phyloP scores from a whole-genome alignment of 1,140 invertebrate species.

The Drosophila takahashii region DNA sequence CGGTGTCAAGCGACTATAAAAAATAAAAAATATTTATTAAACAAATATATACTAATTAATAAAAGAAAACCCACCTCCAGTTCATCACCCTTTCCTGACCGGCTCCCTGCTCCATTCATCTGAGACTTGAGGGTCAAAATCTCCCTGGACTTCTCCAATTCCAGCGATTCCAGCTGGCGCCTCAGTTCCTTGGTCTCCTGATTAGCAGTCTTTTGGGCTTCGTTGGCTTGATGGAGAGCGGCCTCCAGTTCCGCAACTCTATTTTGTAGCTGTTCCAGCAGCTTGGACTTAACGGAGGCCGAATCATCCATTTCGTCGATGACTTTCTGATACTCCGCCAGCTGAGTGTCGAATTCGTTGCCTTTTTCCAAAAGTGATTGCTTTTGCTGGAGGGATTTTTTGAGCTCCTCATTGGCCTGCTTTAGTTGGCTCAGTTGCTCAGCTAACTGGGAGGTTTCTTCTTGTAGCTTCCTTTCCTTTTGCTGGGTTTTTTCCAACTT shows the following conservation, averaged over 20 bases:
- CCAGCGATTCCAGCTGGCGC: conserved; percentile 53
- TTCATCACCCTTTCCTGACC: conserved; percentile 1
- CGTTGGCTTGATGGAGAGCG: conserved; percentile 32
- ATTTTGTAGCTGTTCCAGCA: conserved; percentile 47
- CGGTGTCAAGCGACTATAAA: conserved; percentile 45
- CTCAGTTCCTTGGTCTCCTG: conserved; percentile 49
- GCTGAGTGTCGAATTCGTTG: conserved; percentile 55
- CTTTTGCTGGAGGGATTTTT: conserved; percentile 28
- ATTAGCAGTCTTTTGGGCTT: conserved; percentile 44
- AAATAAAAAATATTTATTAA: neutral
- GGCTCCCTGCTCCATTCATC: conserved; percentile 35
- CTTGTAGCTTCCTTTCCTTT: conserved; percentile 23
- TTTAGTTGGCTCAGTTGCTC: conserved; percentile 28
- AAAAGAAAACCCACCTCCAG: conserved; percentile 35
- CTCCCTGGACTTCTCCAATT: conserved; percentile 63
- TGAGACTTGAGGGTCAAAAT: conserved; percentile 55
- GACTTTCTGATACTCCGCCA: conserved; percentile 72
- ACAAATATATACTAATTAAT: neutral
- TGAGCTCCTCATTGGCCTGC: conserved; percentile 12
- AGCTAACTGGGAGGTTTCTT: conserved; percentile 6
- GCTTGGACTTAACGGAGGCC: conserved; percentile 30
- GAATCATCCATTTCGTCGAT: conserved; percentile 79
- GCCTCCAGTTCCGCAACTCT: conserved; percentile 56
- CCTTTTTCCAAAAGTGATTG: conserved; percentile 46
- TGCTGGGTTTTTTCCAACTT: conserved; percentile 45